Evolutionary conservation across 2,113 vertebrate species (phyloP).

Genomic region (Chitala chitala): DNA sequence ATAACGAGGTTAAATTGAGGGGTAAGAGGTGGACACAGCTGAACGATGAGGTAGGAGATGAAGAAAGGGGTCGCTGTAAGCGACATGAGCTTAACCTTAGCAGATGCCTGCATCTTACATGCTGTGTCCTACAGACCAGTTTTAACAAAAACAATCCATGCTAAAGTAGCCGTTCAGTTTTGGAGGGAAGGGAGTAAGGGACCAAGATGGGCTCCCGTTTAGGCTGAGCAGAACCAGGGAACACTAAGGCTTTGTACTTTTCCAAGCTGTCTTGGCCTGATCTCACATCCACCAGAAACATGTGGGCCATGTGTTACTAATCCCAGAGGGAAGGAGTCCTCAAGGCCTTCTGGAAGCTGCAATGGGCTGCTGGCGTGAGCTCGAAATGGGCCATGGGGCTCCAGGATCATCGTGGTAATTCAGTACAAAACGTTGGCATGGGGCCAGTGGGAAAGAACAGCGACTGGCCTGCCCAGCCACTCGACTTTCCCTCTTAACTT

Average conservation of each 20-base stretch:
- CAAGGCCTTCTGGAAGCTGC: no score
- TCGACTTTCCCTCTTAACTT: background rate
- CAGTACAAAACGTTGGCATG: background rate
- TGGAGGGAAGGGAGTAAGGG: no score
- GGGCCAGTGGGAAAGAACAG: constrained; percentile 5
- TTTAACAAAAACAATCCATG: background rate
- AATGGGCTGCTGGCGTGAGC: no score
- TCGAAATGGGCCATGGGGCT: no score
- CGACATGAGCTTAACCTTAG: constrained; percentile 28
- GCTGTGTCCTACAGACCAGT: background rate
- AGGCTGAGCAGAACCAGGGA: no score
- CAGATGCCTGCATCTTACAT: constrained; percentile 7
- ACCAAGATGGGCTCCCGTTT: no score
- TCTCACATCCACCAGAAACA: no score
- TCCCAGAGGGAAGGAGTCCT: no score
- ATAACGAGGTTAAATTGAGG: background rate
- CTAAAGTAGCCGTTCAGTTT: no score
- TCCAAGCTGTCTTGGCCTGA: no score
- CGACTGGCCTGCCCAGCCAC: background rate
- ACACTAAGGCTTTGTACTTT: background rate
- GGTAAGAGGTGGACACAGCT: background rate
- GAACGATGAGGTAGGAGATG: background rate
- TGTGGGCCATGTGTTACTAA: no score
- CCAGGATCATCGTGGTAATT: no score
- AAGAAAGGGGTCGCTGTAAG: background rate